A percentile compares a stretch with the other conserved stretches of the same genome.
These are phyloP conservation scores for Canis aureus DNA, from an alignment of 2,113 vertebrate genomes.

Conservation along the genomic window DNA sequence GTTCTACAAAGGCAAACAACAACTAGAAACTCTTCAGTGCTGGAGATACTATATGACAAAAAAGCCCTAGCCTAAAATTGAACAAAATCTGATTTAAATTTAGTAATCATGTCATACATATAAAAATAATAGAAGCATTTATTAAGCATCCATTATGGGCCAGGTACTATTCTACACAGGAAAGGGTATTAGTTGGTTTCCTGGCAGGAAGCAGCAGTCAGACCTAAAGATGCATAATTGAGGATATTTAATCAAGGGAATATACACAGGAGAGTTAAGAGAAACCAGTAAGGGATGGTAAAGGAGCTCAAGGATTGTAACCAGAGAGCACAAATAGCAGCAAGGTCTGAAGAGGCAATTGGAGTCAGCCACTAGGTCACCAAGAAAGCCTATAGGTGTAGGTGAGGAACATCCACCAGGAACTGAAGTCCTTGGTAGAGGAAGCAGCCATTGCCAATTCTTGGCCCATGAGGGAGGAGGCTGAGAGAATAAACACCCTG, in stretches of 20 bases:
- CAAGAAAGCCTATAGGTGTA: background rate
- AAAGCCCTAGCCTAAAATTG: background rate
- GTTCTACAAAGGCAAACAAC: background rate
- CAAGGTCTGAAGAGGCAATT: background rate
- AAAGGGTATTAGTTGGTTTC: background rate
- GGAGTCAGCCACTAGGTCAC: background rate
- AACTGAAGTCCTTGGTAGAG: background rate
- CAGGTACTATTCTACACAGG: background rate
- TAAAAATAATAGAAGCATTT: constrained; percentile 40
- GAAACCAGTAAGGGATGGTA: background rate
- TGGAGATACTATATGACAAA: background rate
- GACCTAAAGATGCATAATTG: background rate
- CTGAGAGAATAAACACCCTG: background rate
- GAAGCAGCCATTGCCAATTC: background rate
- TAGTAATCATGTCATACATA: background rate
- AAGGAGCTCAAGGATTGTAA: background rate
- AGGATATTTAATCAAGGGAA: constrained; percentile 31
- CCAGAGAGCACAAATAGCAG: background rate
- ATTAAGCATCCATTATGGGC: background rate
- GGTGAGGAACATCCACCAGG: background rate
- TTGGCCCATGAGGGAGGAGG: background rate
- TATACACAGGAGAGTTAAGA: background rate
- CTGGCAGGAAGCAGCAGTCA: background rate
- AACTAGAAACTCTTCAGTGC: background rate
- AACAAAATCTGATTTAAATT: constrained; percentile 44